Evolutionary conservation across 2,888 invertebrate species (phyloP).

Genomic region (Cerceris rybyensis): DNA sequence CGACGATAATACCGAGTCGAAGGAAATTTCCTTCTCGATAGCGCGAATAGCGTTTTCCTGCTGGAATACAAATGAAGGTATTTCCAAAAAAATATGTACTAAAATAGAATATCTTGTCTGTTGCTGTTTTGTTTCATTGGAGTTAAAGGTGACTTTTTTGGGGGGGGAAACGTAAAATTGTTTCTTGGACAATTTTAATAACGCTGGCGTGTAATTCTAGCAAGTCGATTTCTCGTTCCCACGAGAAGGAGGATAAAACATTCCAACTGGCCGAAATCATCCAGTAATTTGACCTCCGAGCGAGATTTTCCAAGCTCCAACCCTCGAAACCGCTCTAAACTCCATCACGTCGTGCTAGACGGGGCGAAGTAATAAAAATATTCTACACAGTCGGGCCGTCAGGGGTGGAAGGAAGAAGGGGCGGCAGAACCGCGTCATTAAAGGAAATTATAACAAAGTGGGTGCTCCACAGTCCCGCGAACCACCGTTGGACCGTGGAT

Average conservation of each 20-base stretch:
- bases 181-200: neutral
- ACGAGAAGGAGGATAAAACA: conserved; percentile 26
- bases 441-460: conserved; percentile 76
- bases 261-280: conserved; percentile 37
- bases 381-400: conserved; percentile 46
- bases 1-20: too few species aligned
- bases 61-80: neutral
- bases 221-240: neutral
- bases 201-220: neutral
- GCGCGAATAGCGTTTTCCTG: too few species aligned
- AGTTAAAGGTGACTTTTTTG: too few species aligned
- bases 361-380: conserved; percentile 69
- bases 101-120: neutral
- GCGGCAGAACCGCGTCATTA: conserved; percentile 65
- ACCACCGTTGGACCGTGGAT: conserved; percentile 55
- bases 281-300: conserved; percentile 41
- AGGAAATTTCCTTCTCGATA: too few species aligned
- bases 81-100: neutral
- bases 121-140: too few species aligned
- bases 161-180: too few species aligned
- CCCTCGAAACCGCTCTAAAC: conserved; percentile 49
- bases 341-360: conserved; percentile 52
- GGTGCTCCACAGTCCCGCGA: conserved; percentile 59
- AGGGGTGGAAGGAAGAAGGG: conserved; percentile 45
- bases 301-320: conserved; percentile 49